Base-by-base conservation (phyloP, 2,113 vertebrate genomes). In the Pycnonotus jocosus region DNA sequence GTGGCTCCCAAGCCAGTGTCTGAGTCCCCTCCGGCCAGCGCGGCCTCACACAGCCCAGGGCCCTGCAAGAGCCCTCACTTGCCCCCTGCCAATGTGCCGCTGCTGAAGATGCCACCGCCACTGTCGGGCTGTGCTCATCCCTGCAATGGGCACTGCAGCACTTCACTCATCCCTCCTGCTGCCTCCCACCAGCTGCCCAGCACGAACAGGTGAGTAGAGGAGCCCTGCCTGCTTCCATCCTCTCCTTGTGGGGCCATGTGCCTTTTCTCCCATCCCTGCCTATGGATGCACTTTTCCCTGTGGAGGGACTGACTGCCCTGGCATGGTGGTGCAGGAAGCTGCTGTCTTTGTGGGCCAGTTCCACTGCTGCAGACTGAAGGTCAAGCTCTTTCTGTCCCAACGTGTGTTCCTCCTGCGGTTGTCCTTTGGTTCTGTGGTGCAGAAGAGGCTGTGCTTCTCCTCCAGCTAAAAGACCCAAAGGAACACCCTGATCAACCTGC, bases 141-240 rank as follows among this genome's bases (percentile, higher is more conserved):
- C 48, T 99, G 99, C 97, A 99, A 99, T 1, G 99, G 99, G 86
- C 99, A 99, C 97, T 99, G 98, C 96, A 98, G 97, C 9, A 98
- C 98, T 82, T 96, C 98, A 2, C 98, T 98, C 90, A 96, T 98
- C 79, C 91, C 98, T 50, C 95, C 98, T 30, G 98, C 98, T 2
- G 54, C 97, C 57, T 98, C 98, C 28, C 99, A 99, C 96, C 96
- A 98, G 79, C 97, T 98, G 70, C 96, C 98, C 64, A 97, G 98
- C 89, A 97, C 98, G 3, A 99, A 99, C 98, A 99, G 99, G 99
- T 99, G 92, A 98, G 98, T 94, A 31, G 38, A 23, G 45, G 35
- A 86, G 56, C 71, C 47, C 47, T 58, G 58, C 47, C 30, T 37
- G 33, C 78, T 68, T 64, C n/a, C 73, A 76, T 45, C 81, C 50